phyloP scores from a whole-genome alignment of 1,140 invertebrate species.

The Lasioglossum baleicum region DNA sequence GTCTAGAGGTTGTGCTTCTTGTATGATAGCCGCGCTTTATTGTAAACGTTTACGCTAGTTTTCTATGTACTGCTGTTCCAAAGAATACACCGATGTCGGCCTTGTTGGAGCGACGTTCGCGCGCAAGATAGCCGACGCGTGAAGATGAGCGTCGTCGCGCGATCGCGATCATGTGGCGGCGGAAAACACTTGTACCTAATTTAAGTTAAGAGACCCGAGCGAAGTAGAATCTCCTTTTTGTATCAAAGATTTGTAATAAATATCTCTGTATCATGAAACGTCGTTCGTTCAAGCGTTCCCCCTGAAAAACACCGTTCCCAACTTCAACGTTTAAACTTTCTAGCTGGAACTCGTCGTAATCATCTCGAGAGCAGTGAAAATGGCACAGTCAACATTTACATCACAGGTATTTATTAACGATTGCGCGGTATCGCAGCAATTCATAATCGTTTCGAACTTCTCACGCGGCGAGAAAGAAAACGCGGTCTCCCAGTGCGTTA shows the following conservation, averaged over 20 bases:
- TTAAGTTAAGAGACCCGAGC: conserved; percentile 52
- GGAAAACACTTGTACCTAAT: conserved; percentile 54
- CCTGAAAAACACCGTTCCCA: no score
- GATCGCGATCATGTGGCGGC: conserved; percentile 9
- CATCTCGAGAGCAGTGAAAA: no score
- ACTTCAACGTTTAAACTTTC: no score
- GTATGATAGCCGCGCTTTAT: background rate
- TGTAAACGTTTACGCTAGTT: background rate
- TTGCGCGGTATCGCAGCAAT: no score
- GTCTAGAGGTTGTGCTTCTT: background rate
- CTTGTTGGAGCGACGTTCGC: background rate
- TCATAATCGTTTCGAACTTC: no score
- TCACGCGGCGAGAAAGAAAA: no score
- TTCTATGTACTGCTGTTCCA: conserved; percentile 33
- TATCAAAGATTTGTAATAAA: conserved; percentile 65
- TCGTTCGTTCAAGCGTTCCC: no score
- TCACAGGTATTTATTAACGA: no score
- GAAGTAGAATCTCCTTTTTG: conserved; percentile 55
- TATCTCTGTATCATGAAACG: conserved; percentile 27
- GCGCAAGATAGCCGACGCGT: conserved; percentile 14
- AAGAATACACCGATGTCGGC: conserved; percentile 23
- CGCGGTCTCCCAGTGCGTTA: no score
- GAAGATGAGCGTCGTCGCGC: conserved; percentile 11
- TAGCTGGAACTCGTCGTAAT: no score
- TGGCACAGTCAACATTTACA: no score